Evolutionary conservation across 2,888 invertebrate genomes (phyloP).

Genomic region (Beris chalybata): DNA sequence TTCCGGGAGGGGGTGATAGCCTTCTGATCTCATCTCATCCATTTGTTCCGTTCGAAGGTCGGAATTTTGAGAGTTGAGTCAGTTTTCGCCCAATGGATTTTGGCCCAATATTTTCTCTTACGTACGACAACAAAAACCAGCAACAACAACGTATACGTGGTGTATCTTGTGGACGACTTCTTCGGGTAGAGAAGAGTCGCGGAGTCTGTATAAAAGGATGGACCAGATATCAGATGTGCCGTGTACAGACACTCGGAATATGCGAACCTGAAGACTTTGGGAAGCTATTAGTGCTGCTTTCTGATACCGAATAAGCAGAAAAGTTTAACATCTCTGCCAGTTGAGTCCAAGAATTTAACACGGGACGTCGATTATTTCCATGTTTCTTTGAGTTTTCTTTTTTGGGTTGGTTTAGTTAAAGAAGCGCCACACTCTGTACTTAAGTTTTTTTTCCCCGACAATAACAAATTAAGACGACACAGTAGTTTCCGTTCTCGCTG

Average conservation of each 20-base stretch:
- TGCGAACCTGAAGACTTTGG: background rate
- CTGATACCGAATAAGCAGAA: too few relatives aligned
- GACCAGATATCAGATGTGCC: conserved; percentile 1
- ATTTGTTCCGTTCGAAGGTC: too few relatives aligned
- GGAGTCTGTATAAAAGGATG: conserved; percentile 13
- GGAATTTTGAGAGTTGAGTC: background rate
- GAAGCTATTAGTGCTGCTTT: too few relatives aligned
- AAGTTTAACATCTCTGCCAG: conserved; percentile 17
- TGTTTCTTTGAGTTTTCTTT: too few relatives aligned
- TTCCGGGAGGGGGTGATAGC: too few relatives aligned
- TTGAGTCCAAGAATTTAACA: conserved; percentile 33
- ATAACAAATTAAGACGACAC: too few relatives aligned
- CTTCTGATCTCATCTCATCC: too few relatives aligned
- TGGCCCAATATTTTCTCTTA: background rate
- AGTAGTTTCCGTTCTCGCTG: too few relatives aligned
- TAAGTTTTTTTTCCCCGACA: too few relatives aligned
- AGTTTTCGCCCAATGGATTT: background rate
- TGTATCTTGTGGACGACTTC: background rate
- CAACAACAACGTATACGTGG: background rate
- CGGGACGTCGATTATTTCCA: conserved; percentile 23
- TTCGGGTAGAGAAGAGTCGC: background rate
- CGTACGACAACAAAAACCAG: background rate
- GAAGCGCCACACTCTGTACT: too few relatives aligned
- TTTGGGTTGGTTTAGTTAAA: too few relatives aligned
- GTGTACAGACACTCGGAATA: conserved; percentile 1